Conservation (phyloP, 2,888 invertebrate genomes). For the Lacanobia oleracea region DNA sequence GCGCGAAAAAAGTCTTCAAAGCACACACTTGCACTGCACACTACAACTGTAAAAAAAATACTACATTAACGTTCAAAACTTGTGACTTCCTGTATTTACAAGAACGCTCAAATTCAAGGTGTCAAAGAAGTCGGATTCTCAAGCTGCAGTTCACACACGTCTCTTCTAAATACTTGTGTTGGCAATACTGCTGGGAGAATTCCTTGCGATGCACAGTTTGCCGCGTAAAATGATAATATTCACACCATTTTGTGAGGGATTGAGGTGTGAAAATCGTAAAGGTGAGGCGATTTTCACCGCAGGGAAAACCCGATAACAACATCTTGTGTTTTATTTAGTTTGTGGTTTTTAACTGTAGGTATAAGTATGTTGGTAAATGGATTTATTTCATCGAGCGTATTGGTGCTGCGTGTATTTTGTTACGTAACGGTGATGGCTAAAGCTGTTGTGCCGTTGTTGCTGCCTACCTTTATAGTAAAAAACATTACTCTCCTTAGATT, state of each 20-base stretch:
- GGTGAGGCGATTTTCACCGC: background rate
- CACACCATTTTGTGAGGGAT: constrained; percentile 11
- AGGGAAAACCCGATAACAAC: background rate
- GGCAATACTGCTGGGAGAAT: constrained; percentile 7
- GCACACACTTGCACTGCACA: background rate
- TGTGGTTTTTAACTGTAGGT: background rate
- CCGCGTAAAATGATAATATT: constrained; percentile 12
- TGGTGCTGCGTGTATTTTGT: no score
- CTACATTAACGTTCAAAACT: background rate
- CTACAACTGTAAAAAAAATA: background rate
- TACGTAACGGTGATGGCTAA: no score
- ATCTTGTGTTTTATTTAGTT: background rate
- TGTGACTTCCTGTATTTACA: background rate
- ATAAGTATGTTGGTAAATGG: background rate
- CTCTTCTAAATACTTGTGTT: constrained; percentile 2
- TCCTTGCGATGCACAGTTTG: background rate
- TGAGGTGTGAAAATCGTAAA: constrained; percentile 15
- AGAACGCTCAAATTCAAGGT: background rate
- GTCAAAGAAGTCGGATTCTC: constrained; percentile 8
- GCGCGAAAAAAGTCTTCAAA: background rate
- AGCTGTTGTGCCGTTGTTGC: no score
- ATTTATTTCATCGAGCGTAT: background rate
- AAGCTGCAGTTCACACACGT: constrained; percentile 6
- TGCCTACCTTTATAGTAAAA: no score
- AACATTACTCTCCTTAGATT: no score